Evolutionary conservation across 2,888 invertebrate genomes (phyloP).

Genomic region (Sylvicola cinctus): DNA sequence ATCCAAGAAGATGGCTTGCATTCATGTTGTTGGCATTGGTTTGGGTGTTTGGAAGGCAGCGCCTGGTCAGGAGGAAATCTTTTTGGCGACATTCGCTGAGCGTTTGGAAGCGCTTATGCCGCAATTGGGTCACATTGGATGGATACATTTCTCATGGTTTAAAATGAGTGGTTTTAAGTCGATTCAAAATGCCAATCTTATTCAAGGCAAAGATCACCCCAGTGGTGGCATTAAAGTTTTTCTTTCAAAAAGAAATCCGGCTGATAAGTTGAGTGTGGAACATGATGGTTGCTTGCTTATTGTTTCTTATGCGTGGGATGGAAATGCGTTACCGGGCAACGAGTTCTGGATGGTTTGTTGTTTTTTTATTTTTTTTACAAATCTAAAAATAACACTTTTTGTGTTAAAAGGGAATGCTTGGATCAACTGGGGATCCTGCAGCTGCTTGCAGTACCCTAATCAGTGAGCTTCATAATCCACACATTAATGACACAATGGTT

Average conservation of each 20-base stretch:
- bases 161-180: conserved; percentile 25
- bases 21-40: conserved; percentile 45
- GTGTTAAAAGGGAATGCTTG: background rate
- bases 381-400: background rate
- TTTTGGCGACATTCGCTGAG: conserved; percentile 39
- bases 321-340: conserved; percentile 51
- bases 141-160: conserved; percentile 46
- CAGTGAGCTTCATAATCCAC: conserved; percentile 33
- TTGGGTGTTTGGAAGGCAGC: conserved; percentile 44
- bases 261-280: conserved; percentile 26
- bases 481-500: conserved; percentile 28
- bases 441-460: conserved; percentile 36
- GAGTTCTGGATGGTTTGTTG: conserved; percentile 40
- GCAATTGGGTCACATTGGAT: conserved; percentile 31
- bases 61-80: conserved; percentile 37
- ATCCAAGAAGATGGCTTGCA: conserved; percentile 30
- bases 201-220: conserved; percentile 14
- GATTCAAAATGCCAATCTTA: conserved; percentile 25
- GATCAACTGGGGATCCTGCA: conserved; percentile 31
- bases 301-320: conserved; percentile 51
- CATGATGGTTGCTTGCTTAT: conserved; percentile 31
- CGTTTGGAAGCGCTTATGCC: conserved; percentile 31
- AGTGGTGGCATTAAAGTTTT: conserved; percentile 29
- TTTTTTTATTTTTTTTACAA: background rate
- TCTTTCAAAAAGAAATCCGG: conserved; percentile 33